Base-by-base conservation (phyloP, 2,113 vertebrate genomes). In the Theropithecus gelada region DNA sequence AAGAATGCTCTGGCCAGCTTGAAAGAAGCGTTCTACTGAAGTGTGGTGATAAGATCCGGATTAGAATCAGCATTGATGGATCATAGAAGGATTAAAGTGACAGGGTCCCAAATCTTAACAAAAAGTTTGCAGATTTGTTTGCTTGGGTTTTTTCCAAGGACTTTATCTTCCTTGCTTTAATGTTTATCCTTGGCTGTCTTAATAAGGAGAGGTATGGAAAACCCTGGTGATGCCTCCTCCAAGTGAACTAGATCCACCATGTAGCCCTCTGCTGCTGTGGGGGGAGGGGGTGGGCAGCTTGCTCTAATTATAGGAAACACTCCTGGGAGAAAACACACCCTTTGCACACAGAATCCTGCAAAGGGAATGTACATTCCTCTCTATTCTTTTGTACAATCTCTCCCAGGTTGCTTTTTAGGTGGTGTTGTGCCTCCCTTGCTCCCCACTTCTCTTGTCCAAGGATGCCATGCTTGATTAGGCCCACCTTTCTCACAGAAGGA, bases 11-110 rank as follows among this genome's bases (percentile, higher is more conserved):
- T 6, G 55, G 23, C n/a, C 17, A 2, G 45, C 70, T 82, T 72
- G 86, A 97, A 83, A 94, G 78, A 84, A 45, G 18, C 4, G 3
- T 91, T 90, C 83, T 81, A 59, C 81, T 81, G 81, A 92, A 94
- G 64, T 20, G 75, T 73, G 76, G 76, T 43, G 95, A 94, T 11
- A 43, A 97, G 27, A 17, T 30, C 0, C 6, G 75, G 80, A n/a
- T 89, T 75, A 84, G 68, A 18, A 38, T 59, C 50, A 48, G 64
- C 11, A 20, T 4, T 8, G 52, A 35, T n/a, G 68, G 55, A 11
- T n/a, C 32, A 81, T 2, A 35, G 16, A n/a, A 68, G 30, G 64
- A 45, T 55, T 79, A 84, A 66, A 30, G 72, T 8, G 22, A 75
- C 3, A 8, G 27, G n/a, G 55, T 43, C 14, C 61, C 66, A 30